These are phyloP conservation scores for Sebastes goodei DNA, from an alignment of 2,797 vertebrate genomes.

Conservation along the genomic window DNA sequence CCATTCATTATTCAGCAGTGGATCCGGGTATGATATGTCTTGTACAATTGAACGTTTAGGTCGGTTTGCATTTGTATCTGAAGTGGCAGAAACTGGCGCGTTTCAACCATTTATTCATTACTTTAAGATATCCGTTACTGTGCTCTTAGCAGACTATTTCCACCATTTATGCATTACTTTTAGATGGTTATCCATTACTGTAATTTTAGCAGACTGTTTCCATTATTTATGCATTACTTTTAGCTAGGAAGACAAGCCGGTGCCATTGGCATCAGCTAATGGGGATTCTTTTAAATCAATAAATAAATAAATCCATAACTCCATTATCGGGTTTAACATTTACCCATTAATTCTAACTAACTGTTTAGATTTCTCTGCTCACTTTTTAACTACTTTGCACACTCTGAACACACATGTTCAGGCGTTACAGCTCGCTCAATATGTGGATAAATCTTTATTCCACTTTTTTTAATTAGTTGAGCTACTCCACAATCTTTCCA, in stretches of 20 bases:
- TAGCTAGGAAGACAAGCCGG: not conserved
- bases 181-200: not conserved
- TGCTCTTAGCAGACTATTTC: not conserved
- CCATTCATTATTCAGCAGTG: too few relatives aligned
- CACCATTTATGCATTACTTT: not conserved
- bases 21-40: fast-evolving
- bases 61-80: too few relatives aligned
- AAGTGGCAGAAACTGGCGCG: too few relatives aligned
- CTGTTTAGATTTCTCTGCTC: not conserved
- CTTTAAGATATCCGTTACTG: too few relatives aligned
- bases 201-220: not conserved
- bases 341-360: not conserved
- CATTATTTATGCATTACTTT: not conserved
- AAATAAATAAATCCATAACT: not conserved
- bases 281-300: too few relatives aligned
- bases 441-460: not conserved
- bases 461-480: not conserved
- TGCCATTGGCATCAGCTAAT: too few relatives aligned
- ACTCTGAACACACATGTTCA: not conserved
- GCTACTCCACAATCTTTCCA: not conserved
- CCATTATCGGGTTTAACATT: not conserved
- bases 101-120: too few relatives aligned
- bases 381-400: not conserved
- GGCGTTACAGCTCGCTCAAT: not conserved
- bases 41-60: too few relatives aligned